Percentiles rank a stretch among this genome's conserved stretches.
Evolutionary conservation across 2,113 vertebrate genomes (phyloP).

Genomic region (Leptodactylus fuscus): DNA sequence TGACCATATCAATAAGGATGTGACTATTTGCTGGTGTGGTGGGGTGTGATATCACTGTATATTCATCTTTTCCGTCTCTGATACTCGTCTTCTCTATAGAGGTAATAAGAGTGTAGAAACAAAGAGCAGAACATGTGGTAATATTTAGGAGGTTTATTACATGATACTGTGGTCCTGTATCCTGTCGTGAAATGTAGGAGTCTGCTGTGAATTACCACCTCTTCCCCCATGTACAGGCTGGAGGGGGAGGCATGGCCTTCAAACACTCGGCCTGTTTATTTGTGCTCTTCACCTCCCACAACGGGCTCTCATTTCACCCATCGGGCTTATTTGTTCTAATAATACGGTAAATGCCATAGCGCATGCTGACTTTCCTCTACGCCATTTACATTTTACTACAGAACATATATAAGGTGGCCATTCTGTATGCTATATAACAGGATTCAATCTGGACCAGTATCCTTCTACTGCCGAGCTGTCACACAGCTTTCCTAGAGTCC

Average conservation of each 20-base stretch:
- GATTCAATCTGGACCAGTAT: too few species aligned
- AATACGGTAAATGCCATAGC: not conserved
- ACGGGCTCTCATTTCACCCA: not conserved
- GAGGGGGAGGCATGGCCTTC: conserved; percentile 15
- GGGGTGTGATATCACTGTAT: too few species aligned
- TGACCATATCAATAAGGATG: too few species aligned
- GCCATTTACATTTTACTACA: too few species aligned
- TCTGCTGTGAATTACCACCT: conserved; percentile 51
- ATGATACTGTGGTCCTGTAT: conserved; percentile 34
- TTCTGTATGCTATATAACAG: too few species aligned
- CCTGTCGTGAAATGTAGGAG: conserved; percentile 37
- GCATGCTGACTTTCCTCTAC: not conserved
- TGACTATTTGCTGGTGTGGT: too few species aligned
- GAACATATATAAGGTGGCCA: too few species aligned
- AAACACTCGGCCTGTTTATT: conserved; percentile 36
- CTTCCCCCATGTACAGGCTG: conserved; percentile 3
- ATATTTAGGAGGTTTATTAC: conserved; percentile 45
- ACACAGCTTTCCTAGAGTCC: too few species aligned
- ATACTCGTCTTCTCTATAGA: conserved; percentile 2
- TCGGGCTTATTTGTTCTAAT: conserved; percentile 4
- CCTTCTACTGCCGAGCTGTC: too few species aligned
- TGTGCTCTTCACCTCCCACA: not conserved
- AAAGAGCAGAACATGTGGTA: conserved; percentile 44
- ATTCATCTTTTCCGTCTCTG: too few species aligned
- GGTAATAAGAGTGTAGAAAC: conserved; percentile 14